Conservation (phyloP, 2,797 vertebrate species). For the Avahi laniger region DNA sequence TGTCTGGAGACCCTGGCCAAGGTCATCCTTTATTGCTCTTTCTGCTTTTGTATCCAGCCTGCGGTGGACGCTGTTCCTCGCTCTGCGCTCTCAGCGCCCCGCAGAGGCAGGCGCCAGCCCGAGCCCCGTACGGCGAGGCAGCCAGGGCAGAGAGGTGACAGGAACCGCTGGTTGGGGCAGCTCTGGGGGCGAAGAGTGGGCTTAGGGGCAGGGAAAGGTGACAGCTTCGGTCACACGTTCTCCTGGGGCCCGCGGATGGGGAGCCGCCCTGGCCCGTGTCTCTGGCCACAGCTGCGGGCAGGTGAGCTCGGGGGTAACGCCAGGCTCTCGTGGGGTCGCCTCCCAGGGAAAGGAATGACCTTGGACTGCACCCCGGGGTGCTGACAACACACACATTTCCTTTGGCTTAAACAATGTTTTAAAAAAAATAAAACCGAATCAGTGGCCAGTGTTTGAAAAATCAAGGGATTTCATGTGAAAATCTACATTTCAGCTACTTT, state of each 20-base stretch:
- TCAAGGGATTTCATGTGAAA: not conserved
- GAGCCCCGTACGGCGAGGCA: not conserved
- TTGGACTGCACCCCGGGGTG: not conserved
- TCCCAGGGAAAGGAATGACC: too few relatives aligned
- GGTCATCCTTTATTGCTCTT: not conserved
- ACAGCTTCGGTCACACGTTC: too few relatives aligned
- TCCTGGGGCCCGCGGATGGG: too few relatives aligned
- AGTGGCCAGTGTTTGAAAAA: not conserved
- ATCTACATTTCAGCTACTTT: not conserved
- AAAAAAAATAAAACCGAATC: not conserved
- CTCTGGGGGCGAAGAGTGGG: too few relatives aligned
- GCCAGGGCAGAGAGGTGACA: not conserved
- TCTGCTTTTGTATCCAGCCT: not conserved
- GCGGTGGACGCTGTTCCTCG: not conserved
- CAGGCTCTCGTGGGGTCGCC: not conserved
- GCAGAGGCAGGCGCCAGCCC: too few relatives aligned
- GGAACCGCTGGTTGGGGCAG: too few relatives aligned
- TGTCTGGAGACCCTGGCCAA: not conserved
- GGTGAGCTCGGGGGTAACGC: too few relatives aligned
- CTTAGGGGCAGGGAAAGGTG: too few relatives aligned
- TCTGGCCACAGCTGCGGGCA: too few relatives aligned
- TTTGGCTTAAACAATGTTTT: not conserved
- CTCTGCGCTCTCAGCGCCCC: rapidly evolving
- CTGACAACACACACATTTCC: not conserved
- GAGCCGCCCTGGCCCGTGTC: too few relatives aligned